These are phyloP conservation scores for Lycopodina hypogea DNA, from an alignment of 37 sponge, comb jelly and placozoan genomes.

Conservation along the genomic window DNA sequence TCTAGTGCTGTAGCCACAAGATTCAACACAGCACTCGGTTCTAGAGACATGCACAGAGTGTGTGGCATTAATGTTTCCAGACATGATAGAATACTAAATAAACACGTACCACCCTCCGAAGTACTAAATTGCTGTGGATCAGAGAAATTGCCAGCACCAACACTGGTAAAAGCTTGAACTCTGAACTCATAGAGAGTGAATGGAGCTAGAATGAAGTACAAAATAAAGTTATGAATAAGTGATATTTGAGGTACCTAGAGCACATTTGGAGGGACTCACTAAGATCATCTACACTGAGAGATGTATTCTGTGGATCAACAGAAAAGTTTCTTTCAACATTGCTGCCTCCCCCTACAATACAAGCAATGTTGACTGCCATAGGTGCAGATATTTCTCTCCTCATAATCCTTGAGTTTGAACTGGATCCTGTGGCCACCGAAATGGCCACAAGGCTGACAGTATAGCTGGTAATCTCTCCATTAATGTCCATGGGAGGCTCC, in stretches of 20 bases:
- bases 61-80: neutral
- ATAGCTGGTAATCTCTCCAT: slow-evolving; percentile 22
- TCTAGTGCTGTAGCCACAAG: slow-evolving; percentile 5
- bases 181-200: slow-evolving; percentile 25
- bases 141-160: slow-evolving; percentile 38
- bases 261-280: slow-evolving; percentile 1
- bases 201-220: slow-evolving; percentile 34
- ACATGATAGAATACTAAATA: neutral
- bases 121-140: slow-evolving; percentile 16
- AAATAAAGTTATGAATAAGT: neutral
- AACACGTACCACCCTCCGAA: slow-evolving; percentile 14
- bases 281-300: slow-evolving; percentile 3
- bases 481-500: slow-evolving; percentile 14
- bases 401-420: neutral
- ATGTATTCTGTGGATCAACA: slow-evolving; percentile 19
- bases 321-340: slow-evolving; percentile 13
- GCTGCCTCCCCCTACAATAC: slow-evolving; percentile 26
- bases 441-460: slow-evolving; percentile 26
- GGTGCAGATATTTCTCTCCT: slow-evolving; percentile 12
- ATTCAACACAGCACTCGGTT: slow-evolving; percentile 15
- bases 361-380: neutral
- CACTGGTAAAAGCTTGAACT: slow-evolving; percentile 22
- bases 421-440: neutral
- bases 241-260: neutral
- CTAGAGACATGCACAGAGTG: slow-evolving; percentile 20